These are phyloP conservation scores for Protophormia terraenovae DNA, from an alignment of 2,888 invertebrate genomes.

Conservation along the genomic window DNA sequence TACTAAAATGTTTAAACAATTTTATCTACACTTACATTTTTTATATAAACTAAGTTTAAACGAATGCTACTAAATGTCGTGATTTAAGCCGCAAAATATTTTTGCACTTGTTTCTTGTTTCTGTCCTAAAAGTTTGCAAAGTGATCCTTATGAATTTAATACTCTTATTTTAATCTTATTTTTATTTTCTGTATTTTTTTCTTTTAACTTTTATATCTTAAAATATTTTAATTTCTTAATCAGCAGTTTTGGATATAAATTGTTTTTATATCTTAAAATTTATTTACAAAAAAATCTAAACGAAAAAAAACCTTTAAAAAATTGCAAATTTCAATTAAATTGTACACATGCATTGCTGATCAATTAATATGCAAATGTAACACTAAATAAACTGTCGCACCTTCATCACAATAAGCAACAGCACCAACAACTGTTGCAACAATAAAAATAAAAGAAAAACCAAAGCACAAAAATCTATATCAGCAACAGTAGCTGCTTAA, in stretches of 20 bases:
- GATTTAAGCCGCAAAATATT: too few relatives aligned
- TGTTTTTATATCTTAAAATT: conserved; percentile 32
- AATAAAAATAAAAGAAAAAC: neutral
- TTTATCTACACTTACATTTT: too few relatives aligned
- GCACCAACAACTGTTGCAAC: conserved; percentile 10
- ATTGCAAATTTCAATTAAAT: conserved; percentile 68
- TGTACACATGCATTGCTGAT: conserved; percentile 70
- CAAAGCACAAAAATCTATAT: conserved; percentile 15
- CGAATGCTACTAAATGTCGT: too few relatives aligned
- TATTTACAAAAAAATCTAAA: neutral
- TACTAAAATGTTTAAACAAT: too few relatives aligned
- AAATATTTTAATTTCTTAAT: conserved; percentile 49
- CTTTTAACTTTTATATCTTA: neutral
- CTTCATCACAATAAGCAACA: conserved; percentile 64
- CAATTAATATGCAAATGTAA: conserved; percentile 79
- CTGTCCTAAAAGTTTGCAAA: neutral
- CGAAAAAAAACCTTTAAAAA: conserved; percentile 14
- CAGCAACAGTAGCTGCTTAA: conserved; percentile 52
- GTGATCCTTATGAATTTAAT: neutral
- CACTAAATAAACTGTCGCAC: conserved; percentile 74
- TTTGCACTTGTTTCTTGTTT: too few relatives aligned
- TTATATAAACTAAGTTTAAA: too few relatives aligned
- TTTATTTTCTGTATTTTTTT: neutral
- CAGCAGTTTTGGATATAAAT: conserved; percentile 28
- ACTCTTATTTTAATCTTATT: neutral